phyloP scores from a whole-genome alignment of 2,888 invertebrate species.

The Orchesella flavescens region DNA sequence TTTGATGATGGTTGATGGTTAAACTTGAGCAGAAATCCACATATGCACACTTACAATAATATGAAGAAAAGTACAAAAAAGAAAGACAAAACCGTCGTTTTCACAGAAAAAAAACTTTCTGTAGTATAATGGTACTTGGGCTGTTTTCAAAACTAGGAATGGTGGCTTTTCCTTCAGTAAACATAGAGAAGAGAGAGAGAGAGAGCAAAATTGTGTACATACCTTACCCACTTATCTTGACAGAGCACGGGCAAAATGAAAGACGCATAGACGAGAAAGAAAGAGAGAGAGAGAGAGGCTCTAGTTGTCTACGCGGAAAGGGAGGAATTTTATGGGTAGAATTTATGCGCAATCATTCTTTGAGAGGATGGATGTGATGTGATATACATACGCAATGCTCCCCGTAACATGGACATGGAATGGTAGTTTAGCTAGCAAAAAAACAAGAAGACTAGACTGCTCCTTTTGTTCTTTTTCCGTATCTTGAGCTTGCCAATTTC shows the following conservation, averaged over 20 bases:
- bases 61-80: slow-evolving; percentile 12
- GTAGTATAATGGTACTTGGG: not conserved
- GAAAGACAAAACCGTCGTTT: not conserved
- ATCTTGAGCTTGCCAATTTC: slow-evolving; percentile 50
- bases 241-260: slow-evolving; percentile 10
- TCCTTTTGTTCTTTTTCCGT: slow-evolving; percentile 24
- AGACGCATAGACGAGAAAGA: not conserved
- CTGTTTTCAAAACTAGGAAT: slow-evolving; percentile 3
- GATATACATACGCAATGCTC: slow-evolving; percentile 48
- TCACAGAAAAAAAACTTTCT: slow-evolving; percentile 1
- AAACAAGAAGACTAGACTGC: slow-evolving; percentile 7
- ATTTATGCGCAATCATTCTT: slow-evolving; percentile 62
- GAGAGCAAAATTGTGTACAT: slow-evolving; percentile 34
- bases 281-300: not conserved
- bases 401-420: slow-evolving; percentile 7
- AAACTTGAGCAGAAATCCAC: slow-evolving; percentile 29
- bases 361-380: slow-evolving; percentile 56
- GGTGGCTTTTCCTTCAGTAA: slow-evolving; percentile 56
- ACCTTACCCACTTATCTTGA: slow-evolving; percentile 21
- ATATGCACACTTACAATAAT: slow-evolving; percentile 26
- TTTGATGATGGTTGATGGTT: slow-evolving; percentile 34
- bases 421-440: slow-evolving; percentile 29
- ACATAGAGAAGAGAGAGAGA: slow-evolving; percentile 17
- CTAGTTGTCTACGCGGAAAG: slow-evolving; percentile 18
- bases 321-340: slow-evolving; percentile 59